Evolutionary conservation across 2,888 invertebrate species (phyloP).

Genomic region (Megastigmus dorsalis): DNA sequence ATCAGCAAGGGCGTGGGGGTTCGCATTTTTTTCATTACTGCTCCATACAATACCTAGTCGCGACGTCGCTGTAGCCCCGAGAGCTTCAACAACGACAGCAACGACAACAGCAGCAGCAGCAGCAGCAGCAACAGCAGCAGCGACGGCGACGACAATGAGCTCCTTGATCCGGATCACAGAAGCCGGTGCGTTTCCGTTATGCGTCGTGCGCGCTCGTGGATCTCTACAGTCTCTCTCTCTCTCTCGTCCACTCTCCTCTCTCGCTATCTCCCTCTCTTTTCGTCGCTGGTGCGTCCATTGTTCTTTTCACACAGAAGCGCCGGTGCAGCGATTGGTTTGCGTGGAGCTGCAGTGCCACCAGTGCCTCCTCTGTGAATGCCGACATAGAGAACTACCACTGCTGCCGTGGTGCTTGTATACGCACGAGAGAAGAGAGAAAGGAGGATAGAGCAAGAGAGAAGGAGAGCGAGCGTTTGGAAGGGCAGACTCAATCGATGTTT

Average conservation of each 20-base stretch:
- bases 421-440: not conserved
- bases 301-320: not conserved
- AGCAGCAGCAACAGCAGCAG: not conserved
- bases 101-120: not conserved
- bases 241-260: not conserved
- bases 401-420: not conserved
- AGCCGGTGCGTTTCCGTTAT: slow-evolving; percentile 4
- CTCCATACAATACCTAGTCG: no score
- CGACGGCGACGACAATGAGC: slow-evolving; percentile 9
- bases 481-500: not conserved
- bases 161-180: slow-evolving; percentile 40
- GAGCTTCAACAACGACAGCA: not conserved
- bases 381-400: no score
- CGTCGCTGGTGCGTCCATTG: slow-evolving; percentile 4
- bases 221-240: not conserved
- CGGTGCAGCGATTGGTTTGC: not conserved
- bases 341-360: no score
- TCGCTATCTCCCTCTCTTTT: not conserved
- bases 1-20: no score
- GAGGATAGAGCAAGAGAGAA: not conserved
- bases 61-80: no score
- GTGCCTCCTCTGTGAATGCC: no score
- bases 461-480: no score
- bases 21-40: slow-evolving; percentile 43
- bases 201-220: not conserved